Percentiles rank a stretch among this genome's conserved stretches.
Conservation (phyloP, 2,888 invertebrate genomes). For the Eristalis intricaria region DNA sequence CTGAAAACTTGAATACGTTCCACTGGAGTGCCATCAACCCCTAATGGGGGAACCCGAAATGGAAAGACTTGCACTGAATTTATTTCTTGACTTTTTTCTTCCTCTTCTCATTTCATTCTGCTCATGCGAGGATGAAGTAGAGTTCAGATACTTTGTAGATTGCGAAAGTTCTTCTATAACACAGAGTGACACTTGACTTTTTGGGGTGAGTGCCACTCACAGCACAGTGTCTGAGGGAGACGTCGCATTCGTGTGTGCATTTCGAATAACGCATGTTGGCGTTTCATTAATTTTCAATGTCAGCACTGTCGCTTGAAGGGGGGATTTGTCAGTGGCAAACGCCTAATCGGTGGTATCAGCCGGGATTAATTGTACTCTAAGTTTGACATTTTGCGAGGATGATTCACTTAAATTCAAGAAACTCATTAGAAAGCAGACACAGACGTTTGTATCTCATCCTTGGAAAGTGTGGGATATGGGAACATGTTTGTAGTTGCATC, state of each 20-base stretch:
- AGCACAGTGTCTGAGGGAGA: background rate
- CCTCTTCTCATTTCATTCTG: background rate
- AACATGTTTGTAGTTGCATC: no score
- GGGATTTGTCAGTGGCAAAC: background rate
- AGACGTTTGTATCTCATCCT: background rate
- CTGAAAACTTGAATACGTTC: no score
- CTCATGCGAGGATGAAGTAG: background rate
- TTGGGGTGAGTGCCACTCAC: slow-evolving; percentile 26
- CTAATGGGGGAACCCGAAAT: slow-evolving; percentile 2
- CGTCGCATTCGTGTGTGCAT: background rate
- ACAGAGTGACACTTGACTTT: slow-evolving; percentile 57
- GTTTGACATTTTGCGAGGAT: background rate
- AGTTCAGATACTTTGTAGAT: slow-evolving; percentile 51
- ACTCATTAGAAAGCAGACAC: background rate
- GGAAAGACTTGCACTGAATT: slow-evolving; percentile 8
- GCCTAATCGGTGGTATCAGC: background rate
- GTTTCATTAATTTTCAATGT: slow-evolving; percentile 2
- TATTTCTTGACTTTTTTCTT: background rate
- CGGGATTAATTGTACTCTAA: no score
- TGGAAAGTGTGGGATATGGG: no score
- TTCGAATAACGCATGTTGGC: background rate
- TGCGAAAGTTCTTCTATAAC: slow-evolving; percentile 61
- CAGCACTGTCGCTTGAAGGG: background rate
- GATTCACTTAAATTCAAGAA: background rate
- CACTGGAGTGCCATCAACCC: background rate